Base-by-base conservation (phyloP, 2,888 invertebrate species). In the Lathronympha strigana region DNA sequence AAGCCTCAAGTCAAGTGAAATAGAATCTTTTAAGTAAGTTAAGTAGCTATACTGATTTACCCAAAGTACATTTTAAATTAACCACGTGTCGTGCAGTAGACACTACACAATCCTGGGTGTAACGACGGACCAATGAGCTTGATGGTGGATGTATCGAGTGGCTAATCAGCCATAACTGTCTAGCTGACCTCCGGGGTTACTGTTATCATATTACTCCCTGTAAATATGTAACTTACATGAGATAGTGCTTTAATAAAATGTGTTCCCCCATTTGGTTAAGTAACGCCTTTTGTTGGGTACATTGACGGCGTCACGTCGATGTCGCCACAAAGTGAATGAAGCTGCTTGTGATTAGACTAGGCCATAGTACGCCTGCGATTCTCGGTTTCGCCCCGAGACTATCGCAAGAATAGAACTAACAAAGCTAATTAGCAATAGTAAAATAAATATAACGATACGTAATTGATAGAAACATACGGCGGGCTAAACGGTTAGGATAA, bases 241-340 rank as follows among this genome's bases (percentile, higher is more conserved):
- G 72, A 88, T 89, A 89, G 88, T 87, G 88, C 88, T 89, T 89
- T 87, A 91, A 86, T 81, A 75, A 81, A 87, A 87, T 87, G 90
- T 90, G 90, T 90, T 90, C 88, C 83, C 83, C 77, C 76, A 77
- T 79, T 82, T 78, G 75, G 75, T 80, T 79, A 76, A 75, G 72
- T 76, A 74, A 77, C 70, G 78, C 76, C 77, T 73, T 76, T 73
- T 58, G 73, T 72, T 73, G 71, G 68, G 66, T 69, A 67, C 66
- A 63, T 69, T 67, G 61, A 68, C 62, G 69, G 61, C 57, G 67
- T 67, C 55, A 63, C 63, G 66, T 66, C 67, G 54, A 63, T 67
- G 66, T 66, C 67, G 54, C 47, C 55, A 63, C 38, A 53, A 58
- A 51, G 60, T 25, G 68, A 63, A 58, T 38, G 73, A 78, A 77